phyloP scores from a whole-genome alignment of 2,888 invertebrate species.

The Agrotis segetum region DNA sequence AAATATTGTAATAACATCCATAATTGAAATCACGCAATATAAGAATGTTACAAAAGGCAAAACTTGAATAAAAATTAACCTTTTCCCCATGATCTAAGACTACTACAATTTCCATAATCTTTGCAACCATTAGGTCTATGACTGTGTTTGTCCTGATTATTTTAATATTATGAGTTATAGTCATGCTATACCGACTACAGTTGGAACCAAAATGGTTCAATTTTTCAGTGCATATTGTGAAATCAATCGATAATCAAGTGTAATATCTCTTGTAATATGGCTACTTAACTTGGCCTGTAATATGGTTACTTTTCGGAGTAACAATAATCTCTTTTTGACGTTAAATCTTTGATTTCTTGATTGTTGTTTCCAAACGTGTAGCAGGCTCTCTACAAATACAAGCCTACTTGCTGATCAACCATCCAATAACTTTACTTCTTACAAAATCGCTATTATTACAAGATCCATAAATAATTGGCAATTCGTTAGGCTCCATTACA shows the following conservation, averaged over 20 bases:
- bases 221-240: too few species aligned
- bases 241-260: too few species aligned
- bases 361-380: too few species aligned
- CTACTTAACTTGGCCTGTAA: too few species aligned
- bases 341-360: too few species aligned
- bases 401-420: neutral
- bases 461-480: slow-evolving; percentile 9
- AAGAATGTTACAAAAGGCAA: neutral
- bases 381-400: neutral
- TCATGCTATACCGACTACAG: too few species aligned
- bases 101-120: neutral
- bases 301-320: too few species aligned
- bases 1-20: neutral
- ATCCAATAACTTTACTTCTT: slow-evolving; percentile 4
- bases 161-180: neutral
- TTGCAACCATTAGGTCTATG: slow-evolving; percentile 1
- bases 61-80: neutral
- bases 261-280: too few species aligned
- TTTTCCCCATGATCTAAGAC: neutral
- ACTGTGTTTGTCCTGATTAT: neutral
- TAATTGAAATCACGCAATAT: neutral
- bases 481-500: slow-evolving; percentile 24
- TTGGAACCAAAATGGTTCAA: too few species aligned
- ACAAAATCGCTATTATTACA: neutral
- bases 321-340: too few species aligned